phyloP scores from a whole-genome alignment of 2,113 vertebrate genomes.

The Rhea americana region DNA sequence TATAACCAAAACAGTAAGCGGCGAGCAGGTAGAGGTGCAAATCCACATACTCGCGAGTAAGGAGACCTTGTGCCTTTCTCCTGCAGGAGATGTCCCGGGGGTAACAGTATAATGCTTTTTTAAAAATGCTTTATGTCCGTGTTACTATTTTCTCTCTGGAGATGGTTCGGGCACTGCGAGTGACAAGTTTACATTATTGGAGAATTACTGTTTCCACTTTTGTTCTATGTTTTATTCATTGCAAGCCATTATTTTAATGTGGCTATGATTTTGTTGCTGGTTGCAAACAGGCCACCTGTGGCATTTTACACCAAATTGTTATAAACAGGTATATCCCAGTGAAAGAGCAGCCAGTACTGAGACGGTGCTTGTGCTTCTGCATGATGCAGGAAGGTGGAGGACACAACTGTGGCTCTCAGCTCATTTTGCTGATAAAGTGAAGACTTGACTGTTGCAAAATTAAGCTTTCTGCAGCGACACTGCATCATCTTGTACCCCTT shows the following conservation, averaged over 20 bases:
- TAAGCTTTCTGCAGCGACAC: background rate
- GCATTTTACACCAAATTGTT: background rate
- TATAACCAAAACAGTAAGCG: background rate
- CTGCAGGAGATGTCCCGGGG: background rate
- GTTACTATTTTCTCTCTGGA: background rate
- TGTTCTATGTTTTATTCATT: background rate
- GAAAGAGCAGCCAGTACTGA: background rate
- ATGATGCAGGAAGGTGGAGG: background rate
- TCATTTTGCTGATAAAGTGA: fast-evolving
- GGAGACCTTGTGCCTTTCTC: background rate
- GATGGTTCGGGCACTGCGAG: background rate
- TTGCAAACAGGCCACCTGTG: background rate
- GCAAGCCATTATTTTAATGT: background rate
- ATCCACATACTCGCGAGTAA: fast-evolving
- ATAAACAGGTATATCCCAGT: background rate
- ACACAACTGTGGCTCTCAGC: background rate
- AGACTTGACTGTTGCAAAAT: background rate
- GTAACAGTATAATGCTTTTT: background rate
- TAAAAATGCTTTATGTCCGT: background rate
- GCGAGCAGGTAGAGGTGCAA: background rate
- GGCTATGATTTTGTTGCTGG: background rate
- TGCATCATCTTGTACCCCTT: background rate
- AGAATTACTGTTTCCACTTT: background rate
- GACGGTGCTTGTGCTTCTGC: background rate
- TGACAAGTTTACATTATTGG: background rate